Percentiles rank a stretch among this genome's conserved stretches.
These are phyloP conservation scores for Zaprionus obscuricornis DNA, from an alignment of 2,888 invertebrate species.

Conservation along the genomic window DNA sequence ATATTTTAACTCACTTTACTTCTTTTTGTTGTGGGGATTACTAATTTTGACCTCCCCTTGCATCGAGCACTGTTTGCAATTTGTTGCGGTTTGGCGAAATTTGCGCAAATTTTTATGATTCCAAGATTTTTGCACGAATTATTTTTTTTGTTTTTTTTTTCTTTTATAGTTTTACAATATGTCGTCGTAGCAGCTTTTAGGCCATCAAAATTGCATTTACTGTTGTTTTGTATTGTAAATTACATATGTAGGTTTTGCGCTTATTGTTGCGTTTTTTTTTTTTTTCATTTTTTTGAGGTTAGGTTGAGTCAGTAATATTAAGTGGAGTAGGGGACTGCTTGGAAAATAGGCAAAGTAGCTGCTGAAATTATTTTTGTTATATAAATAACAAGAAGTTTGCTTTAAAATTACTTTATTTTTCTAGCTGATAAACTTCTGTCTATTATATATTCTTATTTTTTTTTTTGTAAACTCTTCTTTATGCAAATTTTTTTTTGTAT, in stretches of 20 bases:
- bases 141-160: constrained; percentile 42
- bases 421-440: too few relatives aligned
- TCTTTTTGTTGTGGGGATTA: constrained; percentile 27
- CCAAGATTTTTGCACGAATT: constrained; percentile 73
- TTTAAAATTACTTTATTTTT: too few relatives aligned
- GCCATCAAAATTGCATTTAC: constrained; percentile 63
- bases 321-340: not conserved
- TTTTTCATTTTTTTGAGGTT: constrained; percentile 8
- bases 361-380: too few relatives aligned
- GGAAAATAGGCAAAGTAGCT: too few relatives aligned
- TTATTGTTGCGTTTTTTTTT: too few relatives aligned
- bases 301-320: constrained; percentile 6
- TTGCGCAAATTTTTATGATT: constrained; percentile 68
- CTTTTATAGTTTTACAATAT: constrained; percentile 77
- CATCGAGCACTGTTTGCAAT: constrained; percentile 33
- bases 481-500: not conserved
- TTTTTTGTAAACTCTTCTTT: not conserved
- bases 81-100: constrained; percentile 69
- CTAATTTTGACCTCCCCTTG: constrained; percentile 60
- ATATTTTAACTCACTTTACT: too few relatives aligned
- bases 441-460: not conserved
- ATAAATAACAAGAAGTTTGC: too few relatives aligned
- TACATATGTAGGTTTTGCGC: constrained; percentile 21
- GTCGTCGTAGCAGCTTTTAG: constrained; percentile 57
- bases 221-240: constrained; percentile 38